These are phyloP conservation scores for Ophthalmotilapia sp. DNA, from an alignment of 2,113 vertebrate species.

Conservation along the genomic window DNA sequence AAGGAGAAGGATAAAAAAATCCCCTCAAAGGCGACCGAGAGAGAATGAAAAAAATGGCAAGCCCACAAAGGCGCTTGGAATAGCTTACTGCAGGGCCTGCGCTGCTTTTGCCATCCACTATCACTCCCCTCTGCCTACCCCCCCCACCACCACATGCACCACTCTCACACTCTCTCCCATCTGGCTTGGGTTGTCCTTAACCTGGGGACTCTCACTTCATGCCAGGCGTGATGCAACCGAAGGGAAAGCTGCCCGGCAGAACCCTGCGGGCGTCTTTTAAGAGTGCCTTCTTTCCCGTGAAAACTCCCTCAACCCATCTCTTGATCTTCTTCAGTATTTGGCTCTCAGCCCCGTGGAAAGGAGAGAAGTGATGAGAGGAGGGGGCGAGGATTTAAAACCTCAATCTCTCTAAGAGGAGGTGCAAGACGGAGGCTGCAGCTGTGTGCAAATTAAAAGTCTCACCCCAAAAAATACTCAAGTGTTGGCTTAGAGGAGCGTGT, in stretches of 20 bases:
- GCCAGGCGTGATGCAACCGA: conserved; percentile 70
- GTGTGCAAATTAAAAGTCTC: background rate
- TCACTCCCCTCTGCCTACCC: conserved; percentile 2
- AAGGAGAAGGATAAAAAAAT: conserved; percentile 36
- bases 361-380: conserved; percentile 3
- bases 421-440: background rate
- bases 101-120: conserved; percentile 20
- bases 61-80: conserved; percentile 48
- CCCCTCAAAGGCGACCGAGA: conserved; percentile 35
- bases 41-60: conserved; percentile 43
- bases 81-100: conserved; percentile 31
- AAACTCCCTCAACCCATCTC: conserved; percentile 25
- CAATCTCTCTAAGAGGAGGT: background rate
- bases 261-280: conserved; percentile 49
- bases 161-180: conserved; percentile 36
- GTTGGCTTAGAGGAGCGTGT: background rate
- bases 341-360: conserved; percentile 4
- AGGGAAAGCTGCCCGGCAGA: conserved; percentile 61
- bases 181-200: conserved; percentile 56
- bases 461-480: background rate
- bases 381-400: conserved; percentile 27
- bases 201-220: conserved; percentile 52
- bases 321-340: conserved; percentile 36
- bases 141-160: background rate
- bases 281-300: conserved; percentile 26